A percentile compares a stretch with the other conserved stretches of the same genome.
phyloP scores from a whole-genome alignment of 2,113 vertebrate genomes.

The Tachycineta bicolor region DNA sequence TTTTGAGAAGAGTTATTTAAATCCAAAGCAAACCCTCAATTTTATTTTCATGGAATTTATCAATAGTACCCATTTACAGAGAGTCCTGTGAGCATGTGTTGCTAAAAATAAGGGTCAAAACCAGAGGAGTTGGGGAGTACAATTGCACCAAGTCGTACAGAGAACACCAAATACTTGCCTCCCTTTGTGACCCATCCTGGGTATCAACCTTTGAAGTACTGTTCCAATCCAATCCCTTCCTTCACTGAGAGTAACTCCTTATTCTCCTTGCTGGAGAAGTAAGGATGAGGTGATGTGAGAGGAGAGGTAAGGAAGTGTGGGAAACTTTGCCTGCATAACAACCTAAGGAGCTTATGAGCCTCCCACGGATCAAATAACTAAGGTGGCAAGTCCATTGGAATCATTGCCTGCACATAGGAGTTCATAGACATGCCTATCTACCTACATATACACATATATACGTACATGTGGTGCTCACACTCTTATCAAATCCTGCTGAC shows the following conservation, averaged over 20 bases:
- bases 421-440: neutral
- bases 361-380: neutral
- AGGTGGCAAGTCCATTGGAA: neutral
- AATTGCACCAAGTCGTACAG: neutral
- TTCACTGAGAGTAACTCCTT: neutral
- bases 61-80: neutral
- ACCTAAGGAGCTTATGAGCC: neutral
- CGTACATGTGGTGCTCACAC: neutral
- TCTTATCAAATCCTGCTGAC: neutral
- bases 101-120: neutral
- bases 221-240: neutral
- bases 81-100: neutral
- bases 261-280: neutral
- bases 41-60: neutral
- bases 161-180: neutral
- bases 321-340: neutral
- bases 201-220: neutral
- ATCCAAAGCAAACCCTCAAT: neutral
- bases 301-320: neutral
- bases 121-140: rapidly evolving
- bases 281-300: too few relatives aligned
- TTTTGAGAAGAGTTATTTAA: neutral
- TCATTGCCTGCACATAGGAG: neutral
- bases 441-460: neutral
- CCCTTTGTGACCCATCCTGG: neutral